Conservation (phyloP, 2,888 invertebrate species). For the Pammene aurita region DNA sequence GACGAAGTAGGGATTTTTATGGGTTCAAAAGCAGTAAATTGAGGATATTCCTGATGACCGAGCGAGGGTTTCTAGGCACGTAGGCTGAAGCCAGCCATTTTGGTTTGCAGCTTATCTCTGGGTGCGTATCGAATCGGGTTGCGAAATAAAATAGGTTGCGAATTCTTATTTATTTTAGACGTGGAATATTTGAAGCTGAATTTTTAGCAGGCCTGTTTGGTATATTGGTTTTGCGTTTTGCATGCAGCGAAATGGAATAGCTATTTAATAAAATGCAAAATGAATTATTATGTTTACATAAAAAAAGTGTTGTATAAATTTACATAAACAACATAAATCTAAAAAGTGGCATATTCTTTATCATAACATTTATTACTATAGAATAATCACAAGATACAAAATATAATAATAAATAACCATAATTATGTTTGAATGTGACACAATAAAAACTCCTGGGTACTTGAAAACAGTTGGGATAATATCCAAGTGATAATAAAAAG, state of each 20-base stretch:
- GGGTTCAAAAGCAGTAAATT: conserved; percentile 24
- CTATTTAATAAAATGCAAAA: conserved; percentile 1
- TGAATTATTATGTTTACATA: background rate
- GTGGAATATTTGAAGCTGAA: conserved; percentile 5
- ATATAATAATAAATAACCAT: no score
- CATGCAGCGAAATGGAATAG: background rate
- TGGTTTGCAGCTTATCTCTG: conserved; percentile 14
- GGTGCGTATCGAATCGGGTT: conserved; percentile 19
- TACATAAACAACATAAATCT: no score
- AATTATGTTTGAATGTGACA: no score
- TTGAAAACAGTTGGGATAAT: no score
- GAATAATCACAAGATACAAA: no score
- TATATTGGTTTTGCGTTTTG: background rate
- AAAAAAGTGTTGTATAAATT: no score
- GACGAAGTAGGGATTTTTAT: conserved; percentile 34
- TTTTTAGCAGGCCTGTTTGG: background rate
- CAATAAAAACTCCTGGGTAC: no score
- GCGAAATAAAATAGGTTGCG: conserved; percentile 15
- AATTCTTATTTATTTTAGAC: conserved; percentile 15
- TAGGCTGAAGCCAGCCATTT: conserved; percentile 3
- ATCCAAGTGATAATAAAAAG: no score
- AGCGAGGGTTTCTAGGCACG: conserved; percentile 23
- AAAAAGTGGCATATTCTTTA: no score
- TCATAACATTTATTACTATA: no score
- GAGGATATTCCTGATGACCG: conserved; percentile 30